Evolutionary conservation across 2,888 invertebrate genomes (phyloP), one percentile per base, ranked within the genome.

Genomic region (Parthenolecanium corni): DNA sequence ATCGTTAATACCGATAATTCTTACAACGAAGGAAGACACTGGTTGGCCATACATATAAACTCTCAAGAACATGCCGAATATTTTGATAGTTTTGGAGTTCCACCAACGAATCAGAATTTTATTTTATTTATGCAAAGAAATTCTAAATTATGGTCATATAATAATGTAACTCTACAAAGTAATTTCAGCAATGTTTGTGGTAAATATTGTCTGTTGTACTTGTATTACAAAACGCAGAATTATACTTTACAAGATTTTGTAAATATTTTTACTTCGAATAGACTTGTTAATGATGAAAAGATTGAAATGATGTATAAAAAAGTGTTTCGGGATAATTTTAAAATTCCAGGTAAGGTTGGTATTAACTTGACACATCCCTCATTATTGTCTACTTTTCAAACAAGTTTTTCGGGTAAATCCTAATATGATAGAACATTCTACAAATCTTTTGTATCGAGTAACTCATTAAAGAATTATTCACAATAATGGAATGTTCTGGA

Each of bases 61-160:
- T 14, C 2, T 6, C 14, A 4, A 16, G 21, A 49, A 5, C 25
- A 3, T 12, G 23, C n/a, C n/a, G 49, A 49, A 61, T 61, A 9
- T 51, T 61, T 61, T 49, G 61, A 61, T 46, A 23, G 23, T 31
- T 31, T 25, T 3, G 47, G 61, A 3, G 11, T 14, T 12, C 21
- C 21, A 25, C 61, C 62, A 14, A n/a, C n/a, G n/a, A 25, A 18
- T 18, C 20, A 51, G 16, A 2, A 53, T 14, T 31, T 31, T 36
- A 9, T 16, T 5, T 9, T 11, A 36, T 53, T 53, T 36, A 9
- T 53, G n/a, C 5, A 36, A n/a, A 53, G n/a, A 9, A 31, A 24
- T 21, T 31, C 31, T 36, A 3, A 21, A 4, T 31, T 31, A n/a
- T 31, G 25, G 25, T 31, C 16, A 12, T 36, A 36, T 36, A 53